A percentile compares a stretch with the other conserved stretches of the same genome.
These are phyloP conservation scores for Mnemiopsis leidyi DNA, from an alignment of 37 sponge, comb jelly and placozoan genomes.

Conservation along the genomic window DNA sequence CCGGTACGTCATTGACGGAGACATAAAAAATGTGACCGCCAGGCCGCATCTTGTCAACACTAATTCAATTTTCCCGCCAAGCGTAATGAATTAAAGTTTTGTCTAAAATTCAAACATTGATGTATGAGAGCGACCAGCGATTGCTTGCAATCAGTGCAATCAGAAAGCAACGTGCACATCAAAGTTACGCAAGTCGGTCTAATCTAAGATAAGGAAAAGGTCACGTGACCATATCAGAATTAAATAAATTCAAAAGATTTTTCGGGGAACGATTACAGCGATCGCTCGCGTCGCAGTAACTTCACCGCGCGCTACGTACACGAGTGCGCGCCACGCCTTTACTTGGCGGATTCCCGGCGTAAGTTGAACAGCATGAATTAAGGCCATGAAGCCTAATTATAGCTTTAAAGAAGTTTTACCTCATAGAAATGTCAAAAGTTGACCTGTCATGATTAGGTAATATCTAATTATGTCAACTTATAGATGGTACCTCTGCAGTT, in stretches of 20 bases:
- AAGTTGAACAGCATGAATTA: too few species aligned
- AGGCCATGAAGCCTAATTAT: background rate
- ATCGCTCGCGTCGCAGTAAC: background rate
- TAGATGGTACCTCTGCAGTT: background rate
- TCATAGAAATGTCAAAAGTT: background rate
- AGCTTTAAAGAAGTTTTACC: background rate
- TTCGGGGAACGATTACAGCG: background rate
- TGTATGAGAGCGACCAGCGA: background rate
- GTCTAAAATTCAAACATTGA: background rate
- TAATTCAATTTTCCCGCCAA: background rate
- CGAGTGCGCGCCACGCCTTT: background rate
- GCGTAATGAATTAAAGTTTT: background rate
- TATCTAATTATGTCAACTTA: background rate
- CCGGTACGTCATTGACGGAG: background rate
- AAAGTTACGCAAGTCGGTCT: background rate
- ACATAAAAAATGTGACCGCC: background rate
- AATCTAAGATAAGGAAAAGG: background rate
- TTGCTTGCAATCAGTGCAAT: background rate
- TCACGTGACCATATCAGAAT: background rate
- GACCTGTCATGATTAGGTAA: background rate
- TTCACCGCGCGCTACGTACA: background rate
- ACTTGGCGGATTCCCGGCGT: too few species aligned
- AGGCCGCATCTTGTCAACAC: background rate
- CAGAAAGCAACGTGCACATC: background rate
- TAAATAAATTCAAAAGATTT: background rate